phyloP scores from a whole-genome alignment of 2,113 vertebrate genomes.

The Lonchura striata region DNA sequence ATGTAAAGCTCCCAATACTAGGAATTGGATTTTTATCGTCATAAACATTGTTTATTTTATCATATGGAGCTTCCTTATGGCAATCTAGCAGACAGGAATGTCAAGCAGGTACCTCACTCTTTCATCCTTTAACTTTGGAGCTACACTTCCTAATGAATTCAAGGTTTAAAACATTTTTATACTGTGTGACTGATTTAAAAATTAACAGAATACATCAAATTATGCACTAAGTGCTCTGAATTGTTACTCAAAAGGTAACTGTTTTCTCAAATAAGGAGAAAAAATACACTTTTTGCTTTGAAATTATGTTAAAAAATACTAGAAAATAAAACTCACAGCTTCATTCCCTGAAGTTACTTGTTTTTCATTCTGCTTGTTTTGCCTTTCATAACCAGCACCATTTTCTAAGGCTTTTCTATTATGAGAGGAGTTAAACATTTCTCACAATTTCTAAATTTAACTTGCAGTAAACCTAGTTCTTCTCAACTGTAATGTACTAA shows the following conservation, averaged over 20 bases:
- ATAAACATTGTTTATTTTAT: not conserved
- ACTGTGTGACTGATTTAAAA: not conserved
- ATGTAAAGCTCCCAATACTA: not conserved
- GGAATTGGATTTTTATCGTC: not conserved
- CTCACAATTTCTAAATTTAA: not conserved
- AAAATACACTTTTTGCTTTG: fast-evolving
- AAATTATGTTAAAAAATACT: not conserved
- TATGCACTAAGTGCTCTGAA: fast-evolving
- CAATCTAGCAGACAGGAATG: not conserved
- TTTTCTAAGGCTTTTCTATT: not conserved
- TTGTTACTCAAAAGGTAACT: not conserved
- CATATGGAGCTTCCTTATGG: not conserved
- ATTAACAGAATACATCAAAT: not conserved
- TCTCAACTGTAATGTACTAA: not conserved
- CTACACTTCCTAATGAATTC: not conserved
- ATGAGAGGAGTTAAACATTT: not conserved
- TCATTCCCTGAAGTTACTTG: not conserved
- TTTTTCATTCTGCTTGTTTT: not conserved
- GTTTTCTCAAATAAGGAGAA: not conserved
- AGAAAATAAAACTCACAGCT: not conserved
- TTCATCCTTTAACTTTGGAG: not conserved
- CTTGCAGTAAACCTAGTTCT: not conserved
- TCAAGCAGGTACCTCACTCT: not conserved
- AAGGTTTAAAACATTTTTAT: not conserved
- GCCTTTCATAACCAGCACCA: not conserved